phyloP scores from a whole-genome alignment of 2,797 vertebrate genomes.

The Enteromius radiatus region DNA sequence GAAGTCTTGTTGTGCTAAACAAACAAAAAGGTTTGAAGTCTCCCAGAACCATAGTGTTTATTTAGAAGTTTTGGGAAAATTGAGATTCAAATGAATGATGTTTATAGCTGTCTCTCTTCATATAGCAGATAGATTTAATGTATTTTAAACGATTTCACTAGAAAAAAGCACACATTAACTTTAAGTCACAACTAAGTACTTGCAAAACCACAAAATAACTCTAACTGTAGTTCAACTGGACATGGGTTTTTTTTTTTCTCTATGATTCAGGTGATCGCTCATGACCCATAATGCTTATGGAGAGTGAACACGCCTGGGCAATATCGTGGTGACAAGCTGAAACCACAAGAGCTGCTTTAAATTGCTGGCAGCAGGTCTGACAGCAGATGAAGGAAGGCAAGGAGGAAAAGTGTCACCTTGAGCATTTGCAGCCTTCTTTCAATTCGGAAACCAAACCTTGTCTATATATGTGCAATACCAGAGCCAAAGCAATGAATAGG shows the following conservation, averaged over 20 bases:
- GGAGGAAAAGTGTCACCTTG: conserved; percentile 59
- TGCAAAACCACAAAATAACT: not conserved
- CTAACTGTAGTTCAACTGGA: not conserved
- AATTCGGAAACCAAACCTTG: conserved; percentile 33
- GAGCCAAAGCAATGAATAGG: not conserved
- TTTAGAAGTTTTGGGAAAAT: conserved; percentile 4
- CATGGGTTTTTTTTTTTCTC: conserved; percentile 2
- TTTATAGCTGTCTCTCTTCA: conserved; percentile 1
- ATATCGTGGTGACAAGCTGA: conserved; percentile 69
- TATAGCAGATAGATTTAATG: not conserved
- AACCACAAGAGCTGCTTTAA: conserved; percentile 64
- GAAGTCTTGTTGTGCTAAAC: not conserved
- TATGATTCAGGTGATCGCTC: conserved; percentile 32
- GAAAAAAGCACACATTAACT: not conserved
- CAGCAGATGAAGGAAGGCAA: conserved; percentile 45
- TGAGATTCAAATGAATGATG: not conserved
- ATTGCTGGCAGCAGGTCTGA: conserved; percentile 49
- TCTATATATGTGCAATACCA: conserved; percentile 23
- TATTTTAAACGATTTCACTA: not conserved
- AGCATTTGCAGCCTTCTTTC: conserved; percentile 65
- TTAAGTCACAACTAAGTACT: not conserved
- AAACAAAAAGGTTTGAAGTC: not conserved
- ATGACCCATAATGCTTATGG: conserved; percentile 43
- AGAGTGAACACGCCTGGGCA: conserved; percentile 64
- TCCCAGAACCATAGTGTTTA: not conserved